phyloP scores from a whole-genome alignment of 2,113 vertebrate species.

The Glaucidium brasilianum region DNA sequence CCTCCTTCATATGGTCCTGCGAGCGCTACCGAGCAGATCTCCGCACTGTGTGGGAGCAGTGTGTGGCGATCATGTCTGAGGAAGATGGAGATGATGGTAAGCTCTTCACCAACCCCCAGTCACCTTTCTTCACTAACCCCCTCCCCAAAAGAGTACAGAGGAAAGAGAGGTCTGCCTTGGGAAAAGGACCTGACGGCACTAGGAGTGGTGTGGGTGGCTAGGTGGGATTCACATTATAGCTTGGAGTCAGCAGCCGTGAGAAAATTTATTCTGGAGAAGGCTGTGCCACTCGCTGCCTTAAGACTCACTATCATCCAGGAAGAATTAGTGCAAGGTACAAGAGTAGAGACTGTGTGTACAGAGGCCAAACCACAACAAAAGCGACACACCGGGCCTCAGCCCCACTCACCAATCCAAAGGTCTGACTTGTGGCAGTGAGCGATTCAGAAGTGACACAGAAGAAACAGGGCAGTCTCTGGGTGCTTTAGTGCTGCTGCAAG shows the following conservation, averaged over 20 bases:
- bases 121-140: not conserved
- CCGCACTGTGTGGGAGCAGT: conserved; percentile 83
- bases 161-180: not conserved
- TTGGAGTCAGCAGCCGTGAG: not conserved
- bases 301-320: not conserved
- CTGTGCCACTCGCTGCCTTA: not conserved
- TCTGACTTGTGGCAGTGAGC: not conserved
- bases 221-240: not conserved
- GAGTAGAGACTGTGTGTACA: not conserved
- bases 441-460: not conserved
- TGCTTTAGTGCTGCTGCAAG: not conserved
- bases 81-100: conserved; percentile 80
- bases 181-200: not conserved
- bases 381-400: not conserved
- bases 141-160: not conserved
- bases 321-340: not conserved
- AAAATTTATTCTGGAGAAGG: not conserved
- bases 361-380: not conserved
- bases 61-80: conserved; percentile 82
- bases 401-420: not conserved
- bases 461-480: not conserved
- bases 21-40: conserved; percentile 83
- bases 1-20: conserved; percentile 83
- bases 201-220: not conserved
- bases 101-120: not conserved